Conservation (phyloP, 2,797 vertebrate species). For the Bufotes viridis region DNA sequence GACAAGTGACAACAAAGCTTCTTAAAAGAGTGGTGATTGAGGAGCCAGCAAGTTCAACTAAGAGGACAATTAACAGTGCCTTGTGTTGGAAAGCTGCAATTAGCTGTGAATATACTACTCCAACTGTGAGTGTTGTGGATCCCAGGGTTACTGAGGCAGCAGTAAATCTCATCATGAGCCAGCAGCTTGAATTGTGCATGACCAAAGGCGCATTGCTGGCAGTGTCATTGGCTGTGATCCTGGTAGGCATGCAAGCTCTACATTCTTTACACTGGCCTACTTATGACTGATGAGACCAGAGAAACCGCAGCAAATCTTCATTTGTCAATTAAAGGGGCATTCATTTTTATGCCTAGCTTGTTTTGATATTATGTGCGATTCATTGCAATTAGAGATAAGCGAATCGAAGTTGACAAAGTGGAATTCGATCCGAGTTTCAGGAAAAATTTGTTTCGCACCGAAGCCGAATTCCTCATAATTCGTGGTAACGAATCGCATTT, state of each 20-base stretch:
- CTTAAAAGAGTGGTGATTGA: conserved; percentile 15
- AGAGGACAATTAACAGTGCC: conserved; percentile 35
- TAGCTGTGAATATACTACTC: conserved; percentile 20
- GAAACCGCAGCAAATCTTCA: neutral
- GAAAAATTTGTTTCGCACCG: too few relatives aligned
- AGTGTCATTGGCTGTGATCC: neutral
- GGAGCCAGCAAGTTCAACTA: conserved; percentile 8
- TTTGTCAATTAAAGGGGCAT: neutral
- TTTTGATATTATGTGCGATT: neutral
- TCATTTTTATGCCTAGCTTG: neutral
- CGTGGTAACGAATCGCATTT: too few relatives aligned
- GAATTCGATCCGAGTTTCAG: too few relatives aligned
- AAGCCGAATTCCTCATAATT: too few relatives aligned
- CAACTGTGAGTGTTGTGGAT: conserved; percentile 13
- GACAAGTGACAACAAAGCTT: conserved; percentile 19
- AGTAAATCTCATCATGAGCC: neutral
- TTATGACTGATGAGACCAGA: neutral
- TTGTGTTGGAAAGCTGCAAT: conserved; percentile 16
- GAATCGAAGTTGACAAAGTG: too few relatives aligned
- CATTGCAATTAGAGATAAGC: too few relatives aligned
- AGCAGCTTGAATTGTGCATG: neutral
- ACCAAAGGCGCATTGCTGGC: neutral
- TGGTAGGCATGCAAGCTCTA: neutral
- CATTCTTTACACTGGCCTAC: neutral
- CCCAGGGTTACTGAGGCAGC: conserved; percentile 7